Base-by-base conservation (phyloP, 1,140 invertebrate genomes). In the Asobara japonica region DNA sequence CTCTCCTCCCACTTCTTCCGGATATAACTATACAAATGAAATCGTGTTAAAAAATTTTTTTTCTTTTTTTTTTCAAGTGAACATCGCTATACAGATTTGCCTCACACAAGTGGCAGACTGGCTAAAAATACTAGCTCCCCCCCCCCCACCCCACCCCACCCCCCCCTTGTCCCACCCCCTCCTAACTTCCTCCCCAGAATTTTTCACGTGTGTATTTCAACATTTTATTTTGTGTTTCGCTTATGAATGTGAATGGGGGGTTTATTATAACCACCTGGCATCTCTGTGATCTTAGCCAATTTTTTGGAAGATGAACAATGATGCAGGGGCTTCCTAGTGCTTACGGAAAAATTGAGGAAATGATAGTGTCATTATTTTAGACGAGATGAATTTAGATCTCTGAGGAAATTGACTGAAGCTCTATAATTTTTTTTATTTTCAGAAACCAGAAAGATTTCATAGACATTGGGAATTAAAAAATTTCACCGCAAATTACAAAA, bases 31-130 rank as follows among this genome's bases (percentile, higher is more conserved):
- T 61, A 62, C 51, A 68, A 61, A 72, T 67, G 62, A 45, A 64
- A 65, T 69, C 5, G 51, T 31, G 71, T 41, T 22, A 27, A 65
- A 75, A 80, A 66, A 72, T 60, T 60, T 60, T 60, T 60, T 60
- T 60, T 60, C 8, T 60, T n/a, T n/a, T n/a, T n/a, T n/a, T n/a
- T n/a, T n/a, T n/a, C 0, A 62, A 30, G 30, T 60, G 60, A 31
- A 61, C 29, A 56, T 20, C 31, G 27, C 20, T 27, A 41, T 56
- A 71, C 69, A 45, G 69, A 71, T 71, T 71, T 38, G 36, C 27
- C 60, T 65, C 60, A 48, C 48, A 71, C 69, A 64, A 71, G 69
- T 62, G 60, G 60, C 33, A 64, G 65, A 36, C 33, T 61, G 65
- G 45, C 69, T 65, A 45, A 67, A 68, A 61, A 65, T 71, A 31